phyloP scores from a whole-genome alignment of 1,140 invertebrate species.

The Phortica variegata region DNA sequence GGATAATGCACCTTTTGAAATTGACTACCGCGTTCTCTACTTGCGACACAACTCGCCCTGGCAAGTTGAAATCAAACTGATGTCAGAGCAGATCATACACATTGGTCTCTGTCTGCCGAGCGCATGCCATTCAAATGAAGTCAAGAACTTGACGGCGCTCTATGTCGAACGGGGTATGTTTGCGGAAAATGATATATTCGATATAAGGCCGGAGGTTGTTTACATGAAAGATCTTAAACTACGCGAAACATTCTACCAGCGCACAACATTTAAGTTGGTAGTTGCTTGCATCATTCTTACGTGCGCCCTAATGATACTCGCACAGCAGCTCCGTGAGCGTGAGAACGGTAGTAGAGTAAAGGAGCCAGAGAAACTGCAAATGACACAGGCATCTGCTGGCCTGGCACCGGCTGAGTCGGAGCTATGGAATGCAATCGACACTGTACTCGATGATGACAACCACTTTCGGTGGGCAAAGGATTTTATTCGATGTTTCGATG shows the following conservation, averaged over 20 bases:
- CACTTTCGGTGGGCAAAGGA: constrained; percentile 18
- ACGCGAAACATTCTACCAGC: constrained; percentile 33
- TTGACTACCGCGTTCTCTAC: constrained; percentile 51
- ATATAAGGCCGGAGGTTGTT: constrained; percentile 43
- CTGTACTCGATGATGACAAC: constrained; percentile 29
- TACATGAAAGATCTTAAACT: constrained; percentile 50
- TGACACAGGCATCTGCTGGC: constrained; percentile 1
- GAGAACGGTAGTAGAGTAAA: constrained; percentile 1
- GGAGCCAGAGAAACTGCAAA: neutral
- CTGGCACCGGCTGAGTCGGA: constrained; percentile 41
- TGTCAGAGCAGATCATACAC: constrained; percentile 51
- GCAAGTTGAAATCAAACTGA: constrained; percentile 54
- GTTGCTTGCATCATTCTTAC: constrained; percentile 31
- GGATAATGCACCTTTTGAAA: constrained; percentile 40
- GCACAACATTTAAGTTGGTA: constrained; percentile 36
- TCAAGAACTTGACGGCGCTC: constrained; percentile 35
- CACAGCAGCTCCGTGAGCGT: constrained; percentile 30
- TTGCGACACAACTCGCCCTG: constrained; percentile 47
- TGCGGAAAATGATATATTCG: constrained; percentile 40
- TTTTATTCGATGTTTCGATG: constrained; percentile 48
- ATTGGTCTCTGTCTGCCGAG: constrained; percentile 51
- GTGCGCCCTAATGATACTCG: constrained; percentile 33
- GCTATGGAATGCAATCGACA: constrained; percentile 25
- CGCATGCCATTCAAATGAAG: constrained; percentile 35
- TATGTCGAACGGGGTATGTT: constrained; percentile 33